Base-by-base conservation (phyloP, 1,140 invertebrate genomes). In the Stegodyphus dumicola region DNA sequence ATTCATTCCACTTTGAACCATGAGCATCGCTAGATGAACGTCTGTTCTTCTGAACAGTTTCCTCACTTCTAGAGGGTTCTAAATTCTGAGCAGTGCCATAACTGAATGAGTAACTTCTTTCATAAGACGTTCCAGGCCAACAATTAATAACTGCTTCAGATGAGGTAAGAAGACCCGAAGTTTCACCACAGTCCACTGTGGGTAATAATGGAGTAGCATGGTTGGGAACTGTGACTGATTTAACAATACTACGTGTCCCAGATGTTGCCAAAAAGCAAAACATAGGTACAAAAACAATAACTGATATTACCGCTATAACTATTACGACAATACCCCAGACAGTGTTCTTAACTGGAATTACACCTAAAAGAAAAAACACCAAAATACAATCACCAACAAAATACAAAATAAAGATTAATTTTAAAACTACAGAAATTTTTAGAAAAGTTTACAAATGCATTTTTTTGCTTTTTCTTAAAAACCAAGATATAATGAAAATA, bases 301-400 rank as follows among this genome's bases (percentile, higher is more conserved):
- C 66, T 51, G 69, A 17, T 6, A 86, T 11, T 18, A 86, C 71
- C 1, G 75, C 84, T 13, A 73, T n/a, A 15, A 78, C 74, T 64
- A 86, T 86, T 15, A 78, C 76, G 7, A 78, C 69, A 53, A 86
- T 86, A n/a, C 66, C 84, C 84, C 84, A 86, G 7, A 78, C 76
- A 65, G 74, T 69, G 56, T 86, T 33, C 56, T 69, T 54, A 11
- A 75, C 71, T 76, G 81, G 74, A 70, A 85, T 85, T 15, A 67
- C 52, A 77, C 81, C 81, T 85, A 11, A 70, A 85, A 85, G 13
- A 48, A 48, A 67, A 79, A 33, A 33, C 33, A 33, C 33, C 33
- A 33, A 33, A 3, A 53, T 60, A 15, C 56, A 15, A 2, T 60
- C 9, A 60, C 9, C 9, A 60, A 11, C 56, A 60, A 15, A 60